These are phyloP conservation scores for Todus mexicanus DNA, from an alignment of 2,797 vertebrate genomes.

Conservation along the genomic window DNA sequence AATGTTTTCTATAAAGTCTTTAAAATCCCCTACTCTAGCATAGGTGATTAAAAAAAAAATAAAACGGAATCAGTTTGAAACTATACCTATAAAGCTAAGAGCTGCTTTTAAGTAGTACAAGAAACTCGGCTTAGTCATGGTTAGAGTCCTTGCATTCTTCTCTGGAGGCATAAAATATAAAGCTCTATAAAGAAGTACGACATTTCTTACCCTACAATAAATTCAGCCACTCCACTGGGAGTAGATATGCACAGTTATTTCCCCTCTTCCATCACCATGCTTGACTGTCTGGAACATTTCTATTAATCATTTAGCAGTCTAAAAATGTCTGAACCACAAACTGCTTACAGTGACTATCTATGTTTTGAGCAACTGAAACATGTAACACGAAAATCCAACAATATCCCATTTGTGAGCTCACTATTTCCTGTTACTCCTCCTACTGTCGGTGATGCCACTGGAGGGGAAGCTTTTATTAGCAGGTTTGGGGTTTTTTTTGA, in stretches of 20 bases:
- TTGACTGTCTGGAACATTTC: background rate
- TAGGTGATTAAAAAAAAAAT: background rate
- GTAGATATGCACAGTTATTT: background rate
- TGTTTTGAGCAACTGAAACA: background rate
- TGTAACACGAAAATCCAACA: background rate
- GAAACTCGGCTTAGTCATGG: background rate
- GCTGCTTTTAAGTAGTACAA: background rate
- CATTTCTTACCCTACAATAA: background rate
- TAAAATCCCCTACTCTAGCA: background rate
- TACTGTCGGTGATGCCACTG: fast-evolving
- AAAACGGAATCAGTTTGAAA: background rate
- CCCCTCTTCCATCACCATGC: background rate
- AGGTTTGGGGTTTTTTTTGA: background rate
- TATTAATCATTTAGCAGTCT: background rate
- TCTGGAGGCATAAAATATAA: background rate
- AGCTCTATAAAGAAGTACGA: background rate
- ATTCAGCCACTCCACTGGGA: background rate
- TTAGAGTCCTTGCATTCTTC: background rate
- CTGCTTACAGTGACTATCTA: background rate
- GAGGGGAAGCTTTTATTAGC: background rate
- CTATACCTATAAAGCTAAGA: background rate
- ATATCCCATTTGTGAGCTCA: background rate
- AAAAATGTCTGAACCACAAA: background rate
- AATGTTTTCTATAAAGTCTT: background rate
- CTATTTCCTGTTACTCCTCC: background rate